Conservation (phyloP, 2,797 vertebrate species). For the Carcharodon carcharias region DNA sequence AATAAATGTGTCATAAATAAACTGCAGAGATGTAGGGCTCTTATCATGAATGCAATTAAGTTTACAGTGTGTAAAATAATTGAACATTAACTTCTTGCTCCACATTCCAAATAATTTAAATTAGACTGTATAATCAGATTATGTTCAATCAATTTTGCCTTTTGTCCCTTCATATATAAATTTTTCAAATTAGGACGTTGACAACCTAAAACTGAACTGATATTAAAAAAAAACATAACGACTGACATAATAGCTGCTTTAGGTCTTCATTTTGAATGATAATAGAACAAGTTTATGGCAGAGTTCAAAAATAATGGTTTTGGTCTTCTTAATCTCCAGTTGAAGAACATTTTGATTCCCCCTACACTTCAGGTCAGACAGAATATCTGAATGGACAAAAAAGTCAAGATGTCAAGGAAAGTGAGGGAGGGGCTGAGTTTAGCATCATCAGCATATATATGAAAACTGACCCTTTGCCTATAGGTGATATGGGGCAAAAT, state of each 20-base stretch:
- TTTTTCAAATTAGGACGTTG: background rate
- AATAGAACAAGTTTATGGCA: background rate
- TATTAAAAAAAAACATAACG: background rate
- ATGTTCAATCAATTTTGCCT: background rate
- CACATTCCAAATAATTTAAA: conserved; percentile 21
- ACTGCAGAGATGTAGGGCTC: background rate
- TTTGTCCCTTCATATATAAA: background rate
- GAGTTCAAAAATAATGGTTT: background rate
- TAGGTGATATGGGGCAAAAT: background rate
- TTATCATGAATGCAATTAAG: conserved; percentile 11
- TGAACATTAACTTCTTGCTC: background rate
- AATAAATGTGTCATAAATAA: conserved; percentile 29
- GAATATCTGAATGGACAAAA: background rate
- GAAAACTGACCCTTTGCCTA: background rate
- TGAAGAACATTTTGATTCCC: background rate
- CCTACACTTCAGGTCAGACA: background rate
- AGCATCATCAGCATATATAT: background rate
- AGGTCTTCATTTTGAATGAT: background rate
- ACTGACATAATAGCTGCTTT: background rate
- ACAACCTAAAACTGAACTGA: background rate
- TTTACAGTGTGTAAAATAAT: conserved; percentile 29
- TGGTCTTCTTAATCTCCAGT: background rate
- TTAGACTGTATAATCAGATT: background rate
- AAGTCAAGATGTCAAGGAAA: background rate
- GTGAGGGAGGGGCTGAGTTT: background rate